These are phyloP conservation scores for Odontothrips loti DNA, from an alignment of 2,888 invertebrate genomes.

Conservation along the genomic window DNA sequence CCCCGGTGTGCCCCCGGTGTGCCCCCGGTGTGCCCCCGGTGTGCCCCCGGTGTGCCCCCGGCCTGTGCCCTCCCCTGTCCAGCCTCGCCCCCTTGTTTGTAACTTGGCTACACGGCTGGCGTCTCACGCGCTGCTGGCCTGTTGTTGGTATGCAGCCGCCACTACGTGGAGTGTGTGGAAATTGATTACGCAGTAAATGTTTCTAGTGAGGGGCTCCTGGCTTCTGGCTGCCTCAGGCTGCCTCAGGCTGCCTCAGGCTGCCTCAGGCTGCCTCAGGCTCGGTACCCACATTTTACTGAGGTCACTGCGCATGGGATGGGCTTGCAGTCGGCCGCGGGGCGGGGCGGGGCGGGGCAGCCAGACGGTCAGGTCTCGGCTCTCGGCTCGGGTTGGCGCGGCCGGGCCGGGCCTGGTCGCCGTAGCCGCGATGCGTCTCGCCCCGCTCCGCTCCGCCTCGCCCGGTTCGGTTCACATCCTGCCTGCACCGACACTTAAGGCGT, in stretches of 20 bases:
- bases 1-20: neutral
- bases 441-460: neutral
- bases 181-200: conserved; percentile 23
- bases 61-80: neutral
- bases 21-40: no score
- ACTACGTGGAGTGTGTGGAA: conserved; percentile 4
- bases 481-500: no score
- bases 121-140: no score
- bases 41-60: no score
- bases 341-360: no score
- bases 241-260: no score
- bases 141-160: conserved; percentile 1
- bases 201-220: neutral
- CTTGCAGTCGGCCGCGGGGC: neutral
- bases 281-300: neutral
- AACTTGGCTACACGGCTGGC: neutral
- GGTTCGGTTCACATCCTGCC: no score
- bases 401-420: neutral
- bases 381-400: neutral
- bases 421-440: neutral
- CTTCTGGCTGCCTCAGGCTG: no score
- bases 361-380: neutral
- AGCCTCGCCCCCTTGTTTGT: neutral
- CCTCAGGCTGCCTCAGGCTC: neutral
- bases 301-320: neutral